Percentiles rank a stretch among this genome's conserved stretches.
Evolutionary conservation across 2,797 vertebrate species (phyloP).

Genomic region (Microctenopoma lineatum): DNA sequence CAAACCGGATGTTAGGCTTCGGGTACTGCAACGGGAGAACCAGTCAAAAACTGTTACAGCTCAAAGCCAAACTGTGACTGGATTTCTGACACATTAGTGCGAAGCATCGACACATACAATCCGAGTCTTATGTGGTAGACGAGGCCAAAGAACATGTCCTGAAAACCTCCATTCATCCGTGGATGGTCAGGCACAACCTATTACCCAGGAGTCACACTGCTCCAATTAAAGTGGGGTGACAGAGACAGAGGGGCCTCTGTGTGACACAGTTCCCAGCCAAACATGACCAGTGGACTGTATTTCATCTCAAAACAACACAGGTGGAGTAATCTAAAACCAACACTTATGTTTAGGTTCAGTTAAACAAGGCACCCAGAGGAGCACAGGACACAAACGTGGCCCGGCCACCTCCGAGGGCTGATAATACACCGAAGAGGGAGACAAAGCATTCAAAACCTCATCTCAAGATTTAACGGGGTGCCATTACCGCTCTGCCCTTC

Average conservation of each 20-base stretch:
- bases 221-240: conserved; percentile 61
- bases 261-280: conserved; percentile 36
- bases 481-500: conserved; percentile 64
- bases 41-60: conserved; percentile 10
- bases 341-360: conserved; percentile 51
- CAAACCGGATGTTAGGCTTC: neutral
- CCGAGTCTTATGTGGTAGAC: conserved; percentile 41
- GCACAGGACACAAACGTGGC: conserved; percentile 63
- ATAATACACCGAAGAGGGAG: conserved; percentile 39
- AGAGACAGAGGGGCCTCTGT: conserved; percentile 57
- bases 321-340: conserved; percentile 63
- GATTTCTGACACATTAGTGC: conserved; percentile 25
- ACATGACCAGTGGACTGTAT: conserved; percentile 46
- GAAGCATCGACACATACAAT: conserved; percentile 23
- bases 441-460: conserved; percentile 64
- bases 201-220: conserved; percentile 70
- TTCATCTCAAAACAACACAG: conserved; percentile 62
- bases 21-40: neutral
- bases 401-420: conserved; percentile 37
- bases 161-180: conserved; percentile 64
- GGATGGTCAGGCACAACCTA: conserved; percentile 67
- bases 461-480: conserved; percentile 66
- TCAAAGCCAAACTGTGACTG: neutral
- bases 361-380: conserved; percentile 43
- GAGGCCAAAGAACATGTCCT: conserved; percentile 39